Evolutionary conservation across 1,140 invertebrate species (phyloP).

Genomic region (Platyscapa corneri): DNA sequence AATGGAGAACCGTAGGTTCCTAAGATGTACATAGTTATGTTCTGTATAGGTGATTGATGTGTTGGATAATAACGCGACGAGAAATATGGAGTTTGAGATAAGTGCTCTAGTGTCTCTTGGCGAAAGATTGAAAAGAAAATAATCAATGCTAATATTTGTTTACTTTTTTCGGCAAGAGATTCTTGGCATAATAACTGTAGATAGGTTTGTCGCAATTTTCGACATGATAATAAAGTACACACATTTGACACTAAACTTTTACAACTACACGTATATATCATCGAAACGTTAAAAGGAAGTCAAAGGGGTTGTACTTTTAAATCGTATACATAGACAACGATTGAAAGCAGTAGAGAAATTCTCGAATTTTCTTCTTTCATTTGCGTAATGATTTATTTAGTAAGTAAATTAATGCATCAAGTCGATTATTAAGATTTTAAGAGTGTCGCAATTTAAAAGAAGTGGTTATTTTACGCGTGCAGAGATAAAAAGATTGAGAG

Average conservation of each 20-base stretch:
- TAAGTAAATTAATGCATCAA: conserved; percentile 3
- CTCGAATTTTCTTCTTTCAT: conserved; percentile 14
- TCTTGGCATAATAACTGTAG: conserved; percentile 8
- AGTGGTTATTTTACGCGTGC: conserved; percentile 7
- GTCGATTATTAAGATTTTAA: conserved; percentile 23
- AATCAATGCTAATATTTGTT: neutral
- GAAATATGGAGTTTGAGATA: conserved; percentile 9
- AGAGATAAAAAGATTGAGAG: conserved; percentile 39
- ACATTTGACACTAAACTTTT: conserved; percentile 24
- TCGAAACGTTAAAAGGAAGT: conserved; percentile 9
- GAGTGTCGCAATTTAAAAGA: conserved; percentile 19
- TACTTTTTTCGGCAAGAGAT: conserved; percentile 14
- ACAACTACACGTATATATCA: conserved; percentile 37
- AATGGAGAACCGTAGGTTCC: conserved; percentile 37
- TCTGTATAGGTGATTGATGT: conserved; percentile 42
- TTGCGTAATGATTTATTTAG: conserved; percentile 28
- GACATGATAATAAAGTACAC: conserved; percentile 15
- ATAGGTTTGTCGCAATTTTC: conserved; percentile 26
- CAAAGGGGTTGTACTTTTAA: conserved; percentile 27
- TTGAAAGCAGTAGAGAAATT: conserved; percentile 23
- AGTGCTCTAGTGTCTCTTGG: conserved; percentile 14
- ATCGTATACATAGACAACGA: conserved; percentile 24
- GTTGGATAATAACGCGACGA: conserved; percentile 28
- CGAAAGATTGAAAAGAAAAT: conserved; percentile 11
- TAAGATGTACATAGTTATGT: conserved; percentile 46